Base-by-base conservation (phyloP, 2,113 vertebrate genomes). In the Neoarius graeffei region DNA sequence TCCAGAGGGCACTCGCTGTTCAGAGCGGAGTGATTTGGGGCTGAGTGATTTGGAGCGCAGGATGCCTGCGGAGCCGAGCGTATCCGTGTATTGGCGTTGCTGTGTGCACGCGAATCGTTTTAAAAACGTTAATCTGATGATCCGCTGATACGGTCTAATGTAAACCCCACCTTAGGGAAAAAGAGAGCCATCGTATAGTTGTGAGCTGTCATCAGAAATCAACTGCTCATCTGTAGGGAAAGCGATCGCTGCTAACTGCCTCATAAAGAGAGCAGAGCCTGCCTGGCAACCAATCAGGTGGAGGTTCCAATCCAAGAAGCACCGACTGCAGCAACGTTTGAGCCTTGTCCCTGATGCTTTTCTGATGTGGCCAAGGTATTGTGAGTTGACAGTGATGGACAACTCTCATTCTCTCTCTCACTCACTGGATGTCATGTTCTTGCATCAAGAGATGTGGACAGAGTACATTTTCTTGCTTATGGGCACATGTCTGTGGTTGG, bases 371-470 rank as follows among this genome's bases (percentile, higher is more conserved):
- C 89, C 79, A 87, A 93, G 89, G 87, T 91, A 90, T 86, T 81
- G 81, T 54, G 59, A 91, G 88, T 90, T 91, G 91, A 90, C 91
- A 90, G 20, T 86, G 73, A n/a, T 84, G 89, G 92, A 88, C 90
- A 86, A 91, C 80, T 91, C 57, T 56, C 88, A 90, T 42, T 42
- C 79, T 91, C 76, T 90, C 89, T 64, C 48, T 74, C 67, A 71
- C 81, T 64, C 73, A 83, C 62, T 64, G 82, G 91, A 88, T 92
- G 84, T 93, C 92, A 92, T 62, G 86, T 83, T 89, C 91, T 94
- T 94, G 94, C 93, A 93, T 94, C 93, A 93, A 91, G 25, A 87
- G 85, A 57, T 82, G 54, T 80, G 85, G 89, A 93, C 83, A 88
- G 83, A 85, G 67, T 85, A 52, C 82, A 54, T 91, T 88, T 90